phyloP scores from a whole-genome alignment of 2,113 vertebrate genomes.

The Psilopsiagon aurifrons region DNA sequence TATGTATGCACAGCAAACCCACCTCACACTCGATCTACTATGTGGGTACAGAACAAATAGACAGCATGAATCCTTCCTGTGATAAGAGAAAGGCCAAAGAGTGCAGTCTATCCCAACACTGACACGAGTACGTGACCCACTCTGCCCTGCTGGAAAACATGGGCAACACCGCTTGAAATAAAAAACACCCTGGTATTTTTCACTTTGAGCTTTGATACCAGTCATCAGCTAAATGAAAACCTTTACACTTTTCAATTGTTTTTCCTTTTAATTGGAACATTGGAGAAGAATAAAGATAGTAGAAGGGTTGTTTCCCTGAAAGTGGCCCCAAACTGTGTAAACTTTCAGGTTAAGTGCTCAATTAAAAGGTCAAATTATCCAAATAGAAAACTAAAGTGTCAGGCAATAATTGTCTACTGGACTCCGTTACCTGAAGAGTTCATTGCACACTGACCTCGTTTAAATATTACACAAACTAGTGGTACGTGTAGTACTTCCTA shows the following conservation, averaged over 20 bases:
- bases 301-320: fast-evolving
- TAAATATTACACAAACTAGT: not conserved
- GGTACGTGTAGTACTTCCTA: slow-evolving; percentile 12
- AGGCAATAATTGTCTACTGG: slow-evolving; percentile 60
- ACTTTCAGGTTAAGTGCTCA: slow-evolving; percentile 55
- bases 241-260: fast-evolving
- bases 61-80: not conserved
- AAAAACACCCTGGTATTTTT: not conserved
- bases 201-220: not conserved
- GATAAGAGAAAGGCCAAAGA: slow-evolving; percentile 44
- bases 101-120: not conserved
- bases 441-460: slow-evolving; percentile 11
- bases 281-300: not conserved
- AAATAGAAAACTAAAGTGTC: slow-evolving; percentile 31
- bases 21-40: not conserved
- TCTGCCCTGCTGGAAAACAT: not conserved
- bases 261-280: not conserved
- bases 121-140: not conserved
- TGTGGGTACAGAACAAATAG: not conserved
- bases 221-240: not conserved
- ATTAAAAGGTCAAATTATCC: slow-evolving; percentile 59
- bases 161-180: no score
- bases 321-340: not conserved
- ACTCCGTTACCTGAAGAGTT: slow-evolving; percentile 51
- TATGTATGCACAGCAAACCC: not conserved